phyloP scores from a whole-genome alignment of 2,797 vertebrate species.

The Acanthis flammea region DNA sequence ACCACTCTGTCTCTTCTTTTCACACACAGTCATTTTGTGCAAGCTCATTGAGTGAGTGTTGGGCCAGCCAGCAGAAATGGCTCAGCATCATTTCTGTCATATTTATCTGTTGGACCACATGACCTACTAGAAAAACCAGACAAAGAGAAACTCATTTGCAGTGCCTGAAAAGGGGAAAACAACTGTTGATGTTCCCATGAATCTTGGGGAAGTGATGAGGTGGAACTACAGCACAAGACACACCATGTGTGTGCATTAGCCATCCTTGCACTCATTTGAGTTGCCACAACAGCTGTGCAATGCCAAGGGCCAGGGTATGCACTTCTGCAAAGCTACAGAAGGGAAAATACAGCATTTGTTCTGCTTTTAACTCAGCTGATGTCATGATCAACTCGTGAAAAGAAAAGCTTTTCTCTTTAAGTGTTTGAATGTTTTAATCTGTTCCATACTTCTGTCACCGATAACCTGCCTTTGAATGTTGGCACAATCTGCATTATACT shows the following conservation, averaged over 20 bases:
- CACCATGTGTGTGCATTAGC: background rate
- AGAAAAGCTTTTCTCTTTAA: background rate
- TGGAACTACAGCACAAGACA: background rate
- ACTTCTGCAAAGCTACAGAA: background rate
- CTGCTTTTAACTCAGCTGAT: background rate
- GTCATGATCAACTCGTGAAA: background rate
- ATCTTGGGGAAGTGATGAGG: background rate
- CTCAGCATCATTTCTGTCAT: background rate
- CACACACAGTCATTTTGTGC: background rate
- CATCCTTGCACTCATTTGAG: background rate
- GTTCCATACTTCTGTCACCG: background rate
- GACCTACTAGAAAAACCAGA: constrained; percentile 19
- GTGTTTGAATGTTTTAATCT: background rate
- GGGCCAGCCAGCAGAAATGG: background rate
- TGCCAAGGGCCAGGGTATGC: background rate
- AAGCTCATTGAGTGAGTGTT: background rate
- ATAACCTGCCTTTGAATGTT: background rate
- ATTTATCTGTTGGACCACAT: background rate
- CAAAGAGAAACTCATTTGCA: constrained; percentile 19
- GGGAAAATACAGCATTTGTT: background rate
- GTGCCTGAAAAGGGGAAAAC: constrained; percentile 23
- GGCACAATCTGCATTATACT: background rate
- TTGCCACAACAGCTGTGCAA: background rate
- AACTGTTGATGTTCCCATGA: background rate
- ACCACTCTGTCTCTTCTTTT: background rate